phyloP scores from a whole-genome alignment of 2,888 invertebrate species.

The Amphipyra berbera region DNA sequence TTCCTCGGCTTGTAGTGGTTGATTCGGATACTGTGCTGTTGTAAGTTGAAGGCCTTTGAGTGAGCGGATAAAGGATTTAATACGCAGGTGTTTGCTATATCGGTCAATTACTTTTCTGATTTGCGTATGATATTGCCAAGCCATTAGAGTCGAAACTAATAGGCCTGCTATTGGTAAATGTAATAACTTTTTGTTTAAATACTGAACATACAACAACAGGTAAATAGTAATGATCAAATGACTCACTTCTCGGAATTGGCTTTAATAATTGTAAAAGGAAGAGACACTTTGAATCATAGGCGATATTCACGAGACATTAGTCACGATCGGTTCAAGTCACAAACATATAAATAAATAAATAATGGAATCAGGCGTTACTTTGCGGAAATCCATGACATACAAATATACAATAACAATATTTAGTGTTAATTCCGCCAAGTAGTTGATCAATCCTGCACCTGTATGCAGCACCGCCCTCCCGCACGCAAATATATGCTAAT shows the following conservation, averaged over 20 bases:
- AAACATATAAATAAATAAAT: background rate
- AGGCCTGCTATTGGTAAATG: background rate
- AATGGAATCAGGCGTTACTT: no score
- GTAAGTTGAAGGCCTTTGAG: constrained; percentile 49
- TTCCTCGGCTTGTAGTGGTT: constrained; percentile 37
- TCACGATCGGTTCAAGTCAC: constrained; percentile 3
- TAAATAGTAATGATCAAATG: constrained; percentile 4
- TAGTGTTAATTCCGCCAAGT: no score
- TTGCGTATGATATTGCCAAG: constrained; percentile 15
- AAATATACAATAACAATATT: no score
- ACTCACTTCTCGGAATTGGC: constrained; percentile 12
- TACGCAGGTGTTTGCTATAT: constrained; percentile 37
- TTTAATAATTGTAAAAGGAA: constrained; percentile 7
- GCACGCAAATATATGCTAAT: no score
- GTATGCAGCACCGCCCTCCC: no score
- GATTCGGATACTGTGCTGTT: constrained; percentile 35
- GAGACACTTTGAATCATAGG: constrained; percentile 22
- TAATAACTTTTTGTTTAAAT: background rate
- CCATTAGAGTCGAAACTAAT: background rate
- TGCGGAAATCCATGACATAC: no score
- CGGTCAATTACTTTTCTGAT: constrained; percentile 21
- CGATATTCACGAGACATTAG: background rate
- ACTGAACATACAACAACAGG: background rate
- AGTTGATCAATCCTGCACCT: no score
- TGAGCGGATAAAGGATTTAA: constrained; percentile 38